Evolutionary conservation across 2,113 vertebrate species (phyloP).

Genomic region (Cyphomyrus discorhynchus): DNA sequence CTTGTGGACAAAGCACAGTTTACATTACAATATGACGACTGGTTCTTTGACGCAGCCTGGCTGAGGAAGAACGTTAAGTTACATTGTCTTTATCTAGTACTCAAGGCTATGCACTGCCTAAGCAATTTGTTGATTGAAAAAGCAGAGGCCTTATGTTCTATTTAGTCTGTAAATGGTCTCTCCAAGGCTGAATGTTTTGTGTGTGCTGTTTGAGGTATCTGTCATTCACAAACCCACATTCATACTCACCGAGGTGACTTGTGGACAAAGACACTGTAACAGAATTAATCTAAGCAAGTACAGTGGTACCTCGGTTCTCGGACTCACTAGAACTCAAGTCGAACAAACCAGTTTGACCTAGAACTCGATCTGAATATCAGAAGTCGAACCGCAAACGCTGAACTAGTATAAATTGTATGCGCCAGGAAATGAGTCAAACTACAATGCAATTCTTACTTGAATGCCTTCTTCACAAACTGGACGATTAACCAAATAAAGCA

Average conservation of each 20-base stretch:
- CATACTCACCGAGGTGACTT: neutral
- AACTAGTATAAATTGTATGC: too few relatives aligned
- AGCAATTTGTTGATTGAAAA: neutral
- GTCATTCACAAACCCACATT: neutral
- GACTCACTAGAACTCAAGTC: too few relatives aligned
- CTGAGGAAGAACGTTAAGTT: neutral
- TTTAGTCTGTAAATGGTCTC: constrained; percentile 20
- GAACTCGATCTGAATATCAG: too few relatives aligned
- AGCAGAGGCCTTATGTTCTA: constrained; percentile 25
- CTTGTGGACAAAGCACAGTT: neutral
- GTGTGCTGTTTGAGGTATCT: neutral
- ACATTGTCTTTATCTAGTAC: neutral
- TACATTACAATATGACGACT: neutral
- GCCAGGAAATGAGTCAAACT: too few relatives aligned
- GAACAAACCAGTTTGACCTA: too few relatives aligned
- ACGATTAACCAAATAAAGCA: too few relatives aligned
- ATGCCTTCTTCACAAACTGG: too few relatives aligned
- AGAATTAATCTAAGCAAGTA: neutral
- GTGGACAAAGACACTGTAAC: neutral
- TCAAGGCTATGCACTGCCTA: neutral
- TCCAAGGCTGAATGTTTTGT: neutral
- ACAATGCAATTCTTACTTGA: too few relatives aligned
- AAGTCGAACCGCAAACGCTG: too few relatives aligned
- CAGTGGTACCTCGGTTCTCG: too few relatives aligned
- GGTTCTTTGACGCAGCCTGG: neutral